Percentiles rank a stretch among this genome's conserved stretches.
Conservation (phyloP, 2,888 invertebrate genomes). For the Ichneumoninae sp. region DNA sequence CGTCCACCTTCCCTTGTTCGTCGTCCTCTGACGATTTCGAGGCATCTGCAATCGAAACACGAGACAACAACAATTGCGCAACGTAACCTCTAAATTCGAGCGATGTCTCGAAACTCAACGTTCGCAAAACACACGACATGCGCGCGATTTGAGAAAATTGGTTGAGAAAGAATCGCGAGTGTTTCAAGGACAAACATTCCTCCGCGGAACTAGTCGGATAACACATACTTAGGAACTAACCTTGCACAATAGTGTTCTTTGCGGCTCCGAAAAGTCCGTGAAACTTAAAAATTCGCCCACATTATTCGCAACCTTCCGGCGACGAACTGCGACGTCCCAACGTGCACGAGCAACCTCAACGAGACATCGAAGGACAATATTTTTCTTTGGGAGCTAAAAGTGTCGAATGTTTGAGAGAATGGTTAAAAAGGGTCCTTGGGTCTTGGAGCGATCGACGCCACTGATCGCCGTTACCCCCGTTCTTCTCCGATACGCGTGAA, state of each 20-base stretch:
- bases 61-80: neutral
- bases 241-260: constrained; percentile 31
- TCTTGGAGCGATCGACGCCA: constrained; percentile 25
- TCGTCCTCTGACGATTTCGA: constrained; percentile 58
- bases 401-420: neutral
- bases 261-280: constrained; percentile 26
- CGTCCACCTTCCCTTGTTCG: constrained; percentile 65
- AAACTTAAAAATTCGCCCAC: constrained; percentile 1
- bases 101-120: neutral
- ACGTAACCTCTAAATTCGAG: neutral
- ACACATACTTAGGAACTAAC: constrained; percentile 53
- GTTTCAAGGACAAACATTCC: neutral
- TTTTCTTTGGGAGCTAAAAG: neutral
- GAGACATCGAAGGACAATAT: neutral
- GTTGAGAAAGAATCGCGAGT: no score
- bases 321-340: neutral
- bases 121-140: neutral
- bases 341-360: neutral
- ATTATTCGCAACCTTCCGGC: neutral
- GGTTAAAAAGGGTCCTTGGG: neutral
- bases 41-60: constrained; percentile 54
- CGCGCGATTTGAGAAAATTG: neutral
- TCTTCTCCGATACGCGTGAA: neutral
- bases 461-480: constrained; percentile 23
- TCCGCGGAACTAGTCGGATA: neutral